Evolutionary conservation across 2,888 invertebrate genomes (phyloP).

Genomic region (Athripsodes cinereus): DNA sequence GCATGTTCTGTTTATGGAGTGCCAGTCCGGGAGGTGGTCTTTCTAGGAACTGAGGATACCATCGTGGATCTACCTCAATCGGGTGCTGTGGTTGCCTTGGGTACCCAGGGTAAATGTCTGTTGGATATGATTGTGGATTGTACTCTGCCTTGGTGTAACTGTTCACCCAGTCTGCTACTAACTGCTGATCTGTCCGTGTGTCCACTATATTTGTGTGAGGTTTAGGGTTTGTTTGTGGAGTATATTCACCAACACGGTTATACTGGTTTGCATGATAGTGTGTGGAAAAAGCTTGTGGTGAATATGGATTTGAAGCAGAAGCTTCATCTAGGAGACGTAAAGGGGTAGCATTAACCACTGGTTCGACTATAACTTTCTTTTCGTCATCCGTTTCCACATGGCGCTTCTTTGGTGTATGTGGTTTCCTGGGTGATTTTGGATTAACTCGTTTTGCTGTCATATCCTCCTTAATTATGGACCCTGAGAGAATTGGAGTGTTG

Average conservation of each 20-base stretch:
- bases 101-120: neutral
- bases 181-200: constrained; percentile 6
- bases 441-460: neutral
- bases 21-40: neutral
- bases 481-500: neutral
- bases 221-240: neutral
- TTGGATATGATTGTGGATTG: constrained; percentile 1
- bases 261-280: neutral
- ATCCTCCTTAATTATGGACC: neutral
- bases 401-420: constrained; percentile 21
- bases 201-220: neutral
- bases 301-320: neutral
- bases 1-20: neutral
- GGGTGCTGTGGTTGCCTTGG: neutral
- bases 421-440: constrained; percentile 19
- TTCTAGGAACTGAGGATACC: constrained; percentile 13
- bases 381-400: neutral
- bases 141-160: constrained; percentile 10
- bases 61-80: constrained; percentile 6
- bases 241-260: neutral
- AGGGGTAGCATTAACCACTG: constrained; percentile 3
- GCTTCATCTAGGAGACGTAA: constrained; percentile 9
- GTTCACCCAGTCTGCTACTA: constrained; percentile 10
- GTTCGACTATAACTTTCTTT: constrained; percentile 16
- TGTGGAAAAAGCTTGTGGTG: neutral